phyloP scores from a whole-genome alignment of 2,113 vertebrate species.

The mouse (Mus musculus) region GRCm39 chr3:137469001-137469500 shows the following conservation, averaged over 20 bases:
- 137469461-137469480: too few relatives aligned
- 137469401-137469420: not conserved
- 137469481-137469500: too few relatives aligned
- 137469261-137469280: not conserved
- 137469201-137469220: constrained; percentile 67
- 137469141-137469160: constrained; percentile 79
- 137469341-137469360: not conserved
- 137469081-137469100: constrained; percentile 82
- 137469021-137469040: constrained; percentile 65
- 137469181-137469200: constrained; percentile 81
- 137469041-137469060: constrained; percentile 77
- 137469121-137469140: constrained; percentile 74
- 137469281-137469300: not conserved
- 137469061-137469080: constrained; percentile 83
- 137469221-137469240: not conserved
- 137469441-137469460: too few relatives aligned
- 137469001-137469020: constrained; percentile 66
- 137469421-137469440: not conserved
- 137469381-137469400: not conserved
- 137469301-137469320: not conserved
- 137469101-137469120: constrained; percentile 84
- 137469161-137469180: constrained; percentile 80
- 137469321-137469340: not conserved
- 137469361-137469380: not conserved
- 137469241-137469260: not conserved